phyloP scores from a whole-genome alignment of 2,113 vertebrate genomes.

The Tretioscincus oriximinensis region DNA sequence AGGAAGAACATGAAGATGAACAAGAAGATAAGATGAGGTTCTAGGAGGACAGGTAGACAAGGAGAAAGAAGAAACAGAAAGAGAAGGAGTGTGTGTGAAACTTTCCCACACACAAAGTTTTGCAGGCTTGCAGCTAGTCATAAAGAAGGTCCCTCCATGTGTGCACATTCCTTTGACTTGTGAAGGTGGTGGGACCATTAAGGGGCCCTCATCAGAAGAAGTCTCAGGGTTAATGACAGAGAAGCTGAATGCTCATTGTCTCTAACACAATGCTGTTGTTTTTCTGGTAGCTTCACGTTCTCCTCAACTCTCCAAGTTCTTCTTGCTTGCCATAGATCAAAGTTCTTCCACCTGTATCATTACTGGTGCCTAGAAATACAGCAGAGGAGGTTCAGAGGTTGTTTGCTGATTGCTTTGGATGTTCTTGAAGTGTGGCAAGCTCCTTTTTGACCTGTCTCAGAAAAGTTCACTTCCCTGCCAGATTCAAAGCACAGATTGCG shows the following conservation, averaged over 20 bases:
- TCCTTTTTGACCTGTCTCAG: background rate
- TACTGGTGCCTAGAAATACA: background rate
- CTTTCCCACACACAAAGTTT: too few species aligned
- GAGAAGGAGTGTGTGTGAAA: too few species aligned
- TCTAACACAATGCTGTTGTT: background rate
- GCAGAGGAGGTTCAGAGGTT: too few species aligned
- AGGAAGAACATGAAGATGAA: too few species aligned
- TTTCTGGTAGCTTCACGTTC: background rate
- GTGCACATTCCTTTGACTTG: background rate
- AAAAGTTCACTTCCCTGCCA: background rate
- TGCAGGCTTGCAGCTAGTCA: too few species aligned
- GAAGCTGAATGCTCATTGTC: background rate
- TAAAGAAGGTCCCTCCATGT: background rate
- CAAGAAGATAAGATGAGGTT: too few species aligned
- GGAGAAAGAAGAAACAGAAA: too few species aligned
- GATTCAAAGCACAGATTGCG: too few species aligned
- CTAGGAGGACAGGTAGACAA: too few species aligned
- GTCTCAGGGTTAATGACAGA: background rate
- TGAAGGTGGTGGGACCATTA: background rate
- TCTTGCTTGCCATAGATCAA: background rate
- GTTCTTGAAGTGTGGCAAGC: background rate
- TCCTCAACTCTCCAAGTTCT: background rate
- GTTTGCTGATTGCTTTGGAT: background rate
- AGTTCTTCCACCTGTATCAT: background rate
- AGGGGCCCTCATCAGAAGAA: background rate